Evolutionary conservation across 2,888 invertebrate genomes (phyloP).

Genomic region (Conomelus anceps): DNA sequence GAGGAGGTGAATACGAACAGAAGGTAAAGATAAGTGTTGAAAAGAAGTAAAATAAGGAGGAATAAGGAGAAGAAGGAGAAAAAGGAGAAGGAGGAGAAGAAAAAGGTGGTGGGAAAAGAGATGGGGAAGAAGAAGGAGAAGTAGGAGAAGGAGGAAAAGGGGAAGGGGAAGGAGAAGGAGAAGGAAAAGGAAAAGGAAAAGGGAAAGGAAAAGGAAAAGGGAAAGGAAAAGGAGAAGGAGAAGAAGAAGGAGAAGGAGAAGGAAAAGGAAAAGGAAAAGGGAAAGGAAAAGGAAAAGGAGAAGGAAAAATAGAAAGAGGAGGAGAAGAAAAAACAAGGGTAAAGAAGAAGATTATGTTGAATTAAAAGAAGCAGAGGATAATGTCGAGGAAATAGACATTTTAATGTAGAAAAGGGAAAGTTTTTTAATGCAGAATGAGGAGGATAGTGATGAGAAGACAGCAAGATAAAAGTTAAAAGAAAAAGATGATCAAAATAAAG

Average conservation of each 20-base stretch:
- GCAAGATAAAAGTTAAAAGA: no score
- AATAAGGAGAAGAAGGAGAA: background rate
- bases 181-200: background rate
- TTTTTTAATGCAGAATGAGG: no score
- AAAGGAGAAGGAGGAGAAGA: background rate
- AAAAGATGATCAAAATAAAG: no score
- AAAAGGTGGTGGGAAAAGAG: no score
- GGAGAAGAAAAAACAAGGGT: background rate
- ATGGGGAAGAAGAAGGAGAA: no score
- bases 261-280: background rate
- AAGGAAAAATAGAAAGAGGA: background rate
- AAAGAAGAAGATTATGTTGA: background rate
- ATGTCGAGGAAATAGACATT: no score
- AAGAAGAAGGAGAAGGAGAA: background rate
- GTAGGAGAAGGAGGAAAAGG: no score
- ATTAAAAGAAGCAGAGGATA: background rate
- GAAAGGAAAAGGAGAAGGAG: background rate
- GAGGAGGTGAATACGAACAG: no score
- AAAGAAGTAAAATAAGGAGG: no score
- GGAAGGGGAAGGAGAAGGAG: background rate
- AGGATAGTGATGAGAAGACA: no score
- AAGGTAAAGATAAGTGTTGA: no score
- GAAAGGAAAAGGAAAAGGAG: background rate
- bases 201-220: background rate
- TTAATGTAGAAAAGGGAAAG: no score